Percentiles rank a stretch among this genome's conserved stretches.
Evolutionary conservation across 2,113 vertebrate genomes (phyloP).

Genomic region (Perca schrenkii): DNA sequence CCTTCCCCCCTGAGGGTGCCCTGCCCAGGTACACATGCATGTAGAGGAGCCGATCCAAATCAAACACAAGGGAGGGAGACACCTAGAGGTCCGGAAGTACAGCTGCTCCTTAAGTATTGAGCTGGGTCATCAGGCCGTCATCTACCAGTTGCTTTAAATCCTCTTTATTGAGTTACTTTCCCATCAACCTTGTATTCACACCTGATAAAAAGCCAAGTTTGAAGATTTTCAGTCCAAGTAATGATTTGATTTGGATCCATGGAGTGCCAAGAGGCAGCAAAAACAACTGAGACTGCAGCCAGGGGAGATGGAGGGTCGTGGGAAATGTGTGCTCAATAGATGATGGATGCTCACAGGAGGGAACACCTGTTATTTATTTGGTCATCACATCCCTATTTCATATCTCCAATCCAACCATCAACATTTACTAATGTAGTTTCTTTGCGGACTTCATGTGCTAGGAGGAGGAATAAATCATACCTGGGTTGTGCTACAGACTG

Average conservation of each 20-base stretch:
- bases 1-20: conserved; percentile 34
- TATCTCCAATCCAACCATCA: conserved; percentile 25
- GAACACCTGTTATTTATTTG: conserved; percentile 41
- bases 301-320: conserved; percentile 37
- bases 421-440: conserved; percentile 13
- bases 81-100: conserved; percentile 42
- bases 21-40: conserved; percentile 54
- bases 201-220: conserved; percentile 57
- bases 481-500: conserved; percentile 29
- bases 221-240: conserved; percentile 56
- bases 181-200: conserved; percentile 63
- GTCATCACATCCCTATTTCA: conserved; percentile 14
- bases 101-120: conserved; percentile 38
- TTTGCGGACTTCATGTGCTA: conserved; percentile 34
- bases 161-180: conserved; percentile 67
- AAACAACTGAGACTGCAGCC: conserved; percentile 44
- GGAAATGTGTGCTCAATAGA: conserved; percentile 44
- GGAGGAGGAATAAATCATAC: conserved; percentile 58
- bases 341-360: conserved; percentile 30
- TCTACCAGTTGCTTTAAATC: conserved; percentile 60
- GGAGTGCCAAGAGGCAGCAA: conserved; percentile 33
- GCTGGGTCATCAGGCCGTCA: conserved; percentile 37
- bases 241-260: conserved; percentile 68
- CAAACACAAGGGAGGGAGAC: conserved; percentile 47
- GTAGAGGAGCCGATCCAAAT: conserved; percentile 49